Evolutionary conservation across 1,140 invertebrate species (phyloP), one percentile per base, ranked within the genome.

Genomic region (Tetramorium simillimum): DNA sequence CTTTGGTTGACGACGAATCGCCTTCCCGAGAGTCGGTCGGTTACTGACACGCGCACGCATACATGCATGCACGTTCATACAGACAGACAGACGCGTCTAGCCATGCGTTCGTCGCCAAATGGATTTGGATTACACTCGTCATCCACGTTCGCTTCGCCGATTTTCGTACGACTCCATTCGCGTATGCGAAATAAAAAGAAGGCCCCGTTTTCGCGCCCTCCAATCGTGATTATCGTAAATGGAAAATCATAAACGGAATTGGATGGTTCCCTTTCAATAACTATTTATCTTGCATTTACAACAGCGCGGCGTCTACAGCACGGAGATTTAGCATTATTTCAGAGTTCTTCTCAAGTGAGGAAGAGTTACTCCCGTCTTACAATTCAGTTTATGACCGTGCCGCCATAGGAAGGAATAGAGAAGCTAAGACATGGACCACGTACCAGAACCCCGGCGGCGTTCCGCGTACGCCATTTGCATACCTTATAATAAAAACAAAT

Each of bases 1-100:
- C 87, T 91, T 89, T 88, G 85, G 77, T 88, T 82, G 86, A 89
- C 90, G 77, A 89, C 89, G 89, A 87, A 89, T 77, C 88, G 86
- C 89, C 89, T 89, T 90, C 78, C 46, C 67, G 46, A 72, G 72
- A 62, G 46, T 76, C 53, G 75, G 62, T 88, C 53, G 87, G 84
- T 82, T 77, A 82, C 70, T 76, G 87, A 73, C 56, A 56, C 51
- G 46, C 24, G 46, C 7, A 58, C 37, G 37, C 37, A 4, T 14
- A 49, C n/a, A 40, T 46, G 37, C 33, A 49, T 4, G 18, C 21
- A 37, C 46, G 18, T 56, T 28, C 14, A 46, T 16, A 21, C 14
- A 70, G 24, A 40, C 63, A 33, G 28, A 33, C 33, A 33, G 33
- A 33, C 33, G 37, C 18, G 21, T 78, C 76, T 77, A 85, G 33